Conservation (phyloP, 2,888 invertebrate species). For the Norana najaformis region DNA sequence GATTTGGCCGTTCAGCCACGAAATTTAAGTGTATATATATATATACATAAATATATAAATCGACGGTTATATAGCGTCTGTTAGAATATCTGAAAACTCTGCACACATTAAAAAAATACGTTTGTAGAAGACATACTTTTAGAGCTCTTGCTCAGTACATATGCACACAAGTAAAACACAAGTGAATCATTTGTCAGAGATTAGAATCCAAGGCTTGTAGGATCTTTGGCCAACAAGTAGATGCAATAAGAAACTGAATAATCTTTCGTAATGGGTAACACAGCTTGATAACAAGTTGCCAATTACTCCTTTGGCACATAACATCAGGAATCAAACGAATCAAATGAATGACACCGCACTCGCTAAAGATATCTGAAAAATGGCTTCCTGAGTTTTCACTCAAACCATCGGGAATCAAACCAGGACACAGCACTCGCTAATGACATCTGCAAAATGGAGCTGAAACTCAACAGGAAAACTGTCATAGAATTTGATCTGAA, state of each 20-base stretch:
- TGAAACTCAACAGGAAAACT: not conserved
- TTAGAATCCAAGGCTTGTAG: not conserved
- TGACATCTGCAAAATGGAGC: not conserved
- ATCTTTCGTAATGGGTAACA: not conserved
- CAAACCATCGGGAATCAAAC: not conserved
- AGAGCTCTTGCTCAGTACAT: too few species aligned
- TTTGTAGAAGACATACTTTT: not conserved
- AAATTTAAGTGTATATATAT: not conserved
- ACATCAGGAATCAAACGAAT: not conserved
- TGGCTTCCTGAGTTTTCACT: too few species aligned
- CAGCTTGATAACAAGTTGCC: not conserved
- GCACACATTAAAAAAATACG: not conserved
- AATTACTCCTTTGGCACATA: not conserved
- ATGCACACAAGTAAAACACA: too few species aligned
- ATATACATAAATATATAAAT: too few species aligned
- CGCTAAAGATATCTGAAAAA: not conserved
- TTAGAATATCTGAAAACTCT: too few species aligned
- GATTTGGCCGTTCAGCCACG: too few species aligned
- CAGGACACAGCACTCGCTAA: not conserved
- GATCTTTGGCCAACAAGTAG: not conserved
- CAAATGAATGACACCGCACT: not conserved
- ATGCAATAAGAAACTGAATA: not conserved
- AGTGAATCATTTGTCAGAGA: not conserved
- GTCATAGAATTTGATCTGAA: not conserved
- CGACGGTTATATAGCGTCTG: too few species aligned